A percentile compares a stretch with the other conserved stretches of the same genome.
These are phyloP conservation scores for Moxostoma hubbsi DNA, from an alignment of 2,797 vertebrate species.

Conservation along the genomic window DNA sequence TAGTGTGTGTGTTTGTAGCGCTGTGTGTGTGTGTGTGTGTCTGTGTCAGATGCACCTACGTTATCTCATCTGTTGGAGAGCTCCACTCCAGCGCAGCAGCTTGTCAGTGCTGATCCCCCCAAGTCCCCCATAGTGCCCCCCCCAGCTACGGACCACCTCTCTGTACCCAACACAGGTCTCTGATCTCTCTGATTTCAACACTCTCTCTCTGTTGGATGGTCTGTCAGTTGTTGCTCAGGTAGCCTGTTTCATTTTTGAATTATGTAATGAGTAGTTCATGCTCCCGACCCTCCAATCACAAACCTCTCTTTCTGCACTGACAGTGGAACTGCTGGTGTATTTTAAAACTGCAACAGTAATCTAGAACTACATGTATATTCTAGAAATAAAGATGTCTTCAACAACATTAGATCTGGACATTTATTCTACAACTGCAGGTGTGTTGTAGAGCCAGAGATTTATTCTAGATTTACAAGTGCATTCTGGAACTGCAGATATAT, in stretches of 20 bases:
- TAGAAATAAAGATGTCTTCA: too few species aligned
- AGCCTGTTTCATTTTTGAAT: slow-evolving; percentile 21
- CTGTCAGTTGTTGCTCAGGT: background rate
- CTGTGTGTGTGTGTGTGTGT: slow-evolving; percentile 55
- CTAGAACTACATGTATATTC: background rate
- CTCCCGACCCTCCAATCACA: background rate
- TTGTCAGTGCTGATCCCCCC: slow-evolving; percentile 80
- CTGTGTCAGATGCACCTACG: slow-evolving; percentile 86
- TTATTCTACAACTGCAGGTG: too few species aligned
- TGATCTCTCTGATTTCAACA: slow-evolving; percentile 19
- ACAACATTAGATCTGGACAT: too few species aligned
- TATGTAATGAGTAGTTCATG: background rate
- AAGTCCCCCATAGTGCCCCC: slow-evolving; percentile 71
- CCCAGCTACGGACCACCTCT: slow-evolving; percentile 55
- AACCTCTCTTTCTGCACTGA: background rate
- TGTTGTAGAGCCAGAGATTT: too few species aligned
- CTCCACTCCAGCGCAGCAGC: slow-evolving; percentile 83
- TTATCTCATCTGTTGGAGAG: slow-evolving; percentile 91
- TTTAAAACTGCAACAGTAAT: background rate
- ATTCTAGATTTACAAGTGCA: too few species aligned
- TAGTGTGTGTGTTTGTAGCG: slow-evolving; percentile 45
- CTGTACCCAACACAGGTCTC: slow-evolving; percentile 54
- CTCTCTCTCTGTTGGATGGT: background rate
- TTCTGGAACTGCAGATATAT: too few species aligned
- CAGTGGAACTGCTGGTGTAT: background rate